A percentile compares a stretch with the other conserved stretches of the same genome.
Evolutionary conservation across 2,888 invertebrate genomes (phyloP).

Genomic region (Acronicta aceris): DNA sequence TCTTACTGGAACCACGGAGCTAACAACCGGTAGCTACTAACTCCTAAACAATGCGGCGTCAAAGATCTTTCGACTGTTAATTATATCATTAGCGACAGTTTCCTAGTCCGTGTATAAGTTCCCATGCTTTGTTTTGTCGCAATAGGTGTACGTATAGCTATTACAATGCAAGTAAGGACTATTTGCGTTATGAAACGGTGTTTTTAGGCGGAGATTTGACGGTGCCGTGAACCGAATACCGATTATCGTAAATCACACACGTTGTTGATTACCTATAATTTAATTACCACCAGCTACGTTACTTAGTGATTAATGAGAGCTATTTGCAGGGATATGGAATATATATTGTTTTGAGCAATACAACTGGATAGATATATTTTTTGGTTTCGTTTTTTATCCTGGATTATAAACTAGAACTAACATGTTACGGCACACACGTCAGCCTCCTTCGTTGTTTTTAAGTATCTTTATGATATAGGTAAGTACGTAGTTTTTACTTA

Average conservation of each 20-base stretch:
- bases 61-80: constrained; percentile 58
- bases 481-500: too few species aligned
- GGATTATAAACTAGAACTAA: too few species aligned
- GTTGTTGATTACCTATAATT: constrained; percentile 21
- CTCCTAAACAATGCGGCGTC: constrained; percentile 43
- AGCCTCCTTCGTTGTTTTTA: too few species aligned
- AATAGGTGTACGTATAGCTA: constrained; percentile 5
- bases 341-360: neutral
- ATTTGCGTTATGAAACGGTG: constrained; percentile 46
- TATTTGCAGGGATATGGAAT: neutral
- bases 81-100: constrained; percentile 65
- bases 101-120: constrained; percentile 64
- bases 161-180: constrained; percentile 22
- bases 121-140: constrained; percentile 45
- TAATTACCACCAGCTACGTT: constrained; percentile 19
- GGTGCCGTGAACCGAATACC: constrained; percentile 40
- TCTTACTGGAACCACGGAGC: constrained; percentile 26
- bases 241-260: constrained; percentile 31
- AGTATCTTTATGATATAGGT: too few species aligned
- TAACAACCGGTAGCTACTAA: constrained; percentile 28
- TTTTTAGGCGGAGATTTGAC: constrained; percentile 36
- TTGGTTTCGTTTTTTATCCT: too few species aligned
- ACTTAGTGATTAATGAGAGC: constrained; percentile 5
- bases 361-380: too few species aligned
- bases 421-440: too few species aligned